Evolutionary conservation across 2,113 vertebrate species (phyloP), one percentile per base, ranked within the genome.

Genomic region (Hypocryptadius cinnamomeus): DNA sequence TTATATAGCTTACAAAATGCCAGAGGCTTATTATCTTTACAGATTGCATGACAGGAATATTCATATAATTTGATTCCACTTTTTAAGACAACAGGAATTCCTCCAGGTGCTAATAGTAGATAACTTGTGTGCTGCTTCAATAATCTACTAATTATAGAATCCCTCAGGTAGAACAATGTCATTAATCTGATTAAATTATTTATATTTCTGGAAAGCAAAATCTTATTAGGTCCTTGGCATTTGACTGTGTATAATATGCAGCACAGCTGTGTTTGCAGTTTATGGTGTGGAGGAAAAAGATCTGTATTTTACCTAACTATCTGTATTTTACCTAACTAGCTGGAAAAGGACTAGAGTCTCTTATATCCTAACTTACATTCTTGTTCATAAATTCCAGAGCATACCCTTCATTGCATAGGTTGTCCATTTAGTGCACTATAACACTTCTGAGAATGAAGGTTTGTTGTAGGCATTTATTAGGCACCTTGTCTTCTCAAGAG

Each of bases 121-220:
- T 98, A 98, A 97, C 96, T 97, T 97, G 83, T 87, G 80, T 76
- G 37, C 95, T 95, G 95, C 93, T 97, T 97, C 96, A 97, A 94
- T 98, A 98, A 98, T 96, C 97, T 97, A 95, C 96, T 98, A 98
- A 98, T 98, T 98, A 98, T 80, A 96, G 92, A 98, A 97, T 96
- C 95, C 97, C 97, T 97, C 96, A 97, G 97, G 96, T 97, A 97
- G 96, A 98, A 96, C 96, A 97, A 97, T 97, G 93, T 96, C 96
- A 98, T 98, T 98, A 98, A 98, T 98, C 95, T 97, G 96, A 98
- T 97, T 98, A 98, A 98, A 98, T 97, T 97, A 98, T 98, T 98
- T 98, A 98, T 97, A 95, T 96, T 96, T 89, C 92, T 91, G 83
- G 87, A 96, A 96, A 97, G 80, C 83, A 96, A 97, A 97, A 97